Evolutionary conservation across 1,140 invertebrate genomes (phyloP), one percentile per base, ranked within the genome.

Genomic region (Heliconius eleuchia): DNA sequence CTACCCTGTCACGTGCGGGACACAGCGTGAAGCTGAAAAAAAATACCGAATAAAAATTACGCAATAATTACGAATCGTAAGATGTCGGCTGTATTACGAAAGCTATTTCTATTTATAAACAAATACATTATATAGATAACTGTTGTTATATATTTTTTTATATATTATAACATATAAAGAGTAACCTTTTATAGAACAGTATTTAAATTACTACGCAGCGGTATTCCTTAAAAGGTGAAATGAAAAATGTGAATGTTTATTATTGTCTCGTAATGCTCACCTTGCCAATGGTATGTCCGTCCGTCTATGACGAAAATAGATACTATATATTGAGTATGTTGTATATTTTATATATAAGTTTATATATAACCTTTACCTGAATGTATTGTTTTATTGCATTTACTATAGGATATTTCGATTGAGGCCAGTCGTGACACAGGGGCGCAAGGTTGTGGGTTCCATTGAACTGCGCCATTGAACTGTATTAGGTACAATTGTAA

Each of bases 191-290:
- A 66, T 27, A 66, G 23, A 30, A 30, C 19, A 60, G n/a, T 60
- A 60, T 60, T 60, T 60, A 60, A n/a, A 9, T n/a, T 23, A 60
- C 60, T 66, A 66, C 27, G 60, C 60, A 66, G 23, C 60, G 23
- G 60, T 66, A 13, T 66, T 13, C 60, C 60, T 27, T 66, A 66
- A 66, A 66, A 66, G 60, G 60, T 66, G 60, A 66, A 66, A 66
- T 66, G 60, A 66, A 30, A 66, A 66, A 66, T 66, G 60, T 66
- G 60, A 27, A 66, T 66, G 60, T 66, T 66, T 66, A 66, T 66
- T 66, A 30, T 66, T 66, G 27, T 27, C 60, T 27, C 9, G 11
- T 66, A 27, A 66, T 27, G 60, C 27, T 66, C 60, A 66, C 60
- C 60, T 66, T 30, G 60, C 60, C 30, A 30, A 66, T 27, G 23